Evolutionary conservation across 2,113 vertebrate species (phyloP).

Genomic region (Bufo gargarizans): DNA sequence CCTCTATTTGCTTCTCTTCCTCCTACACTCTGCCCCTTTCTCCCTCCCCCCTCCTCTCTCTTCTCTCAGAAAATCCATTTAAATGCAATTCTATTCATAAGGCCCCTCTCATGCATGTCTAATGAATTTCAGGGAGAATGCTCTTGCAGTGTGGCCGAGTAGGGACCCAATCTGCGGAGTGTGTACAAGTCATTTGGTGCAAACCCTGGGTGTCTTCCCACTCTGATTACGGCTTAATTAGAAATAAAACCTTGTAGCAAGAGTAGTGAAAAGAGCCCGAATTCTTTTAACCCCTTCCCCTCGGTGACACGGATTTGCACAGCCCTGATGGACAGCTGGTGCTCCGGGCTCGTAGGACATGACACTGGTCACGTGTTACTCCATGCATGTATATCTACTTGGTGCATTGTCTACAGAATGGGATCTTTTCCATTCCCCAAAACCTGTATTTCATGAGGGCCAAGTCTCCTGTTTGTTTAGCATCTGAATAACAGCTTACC

Average conservation of each 20-base stretch:
- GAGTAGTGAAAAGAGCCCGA: conserved; percentile 58
- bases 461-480: too few relatives aligned
- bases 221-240: conserved; percentile 82
- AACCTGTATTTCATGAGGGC: too few relatives aligned
- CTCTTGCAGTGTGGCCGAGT: conserved; percentile 70
- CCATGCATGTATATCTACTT: too few relatives aligned
- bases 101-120: conserved; percentile 80
- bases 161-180: conserved; percentile 74
- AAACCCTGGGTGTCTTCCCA: conserved; percentile 77
- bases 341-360: neutral
- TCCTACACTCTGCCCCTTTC: conserved; percentile 37
- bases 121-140: conserved; percentile 77
- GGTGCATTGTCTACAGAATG: too few relatives aligned
- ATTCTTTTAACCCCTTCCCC: conserved; percentile 19
- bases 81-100: conserved; percentile 81
- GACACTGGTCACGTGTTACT: neutral
- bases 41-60: conserved; percentile 59
- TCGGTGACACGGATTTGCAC: neutral
- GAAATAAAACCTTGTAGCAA: conserved; percentile 80
- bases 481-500: too few relatives aligned
- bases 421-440: too few relatives aligned
- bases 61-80: conserved; percentile 80
- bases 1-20: conserved; percentile 53
- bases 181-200: conserved; percentile 79
- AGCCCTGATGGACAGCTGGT: too few relatives aligned